Evolutionary conservation across 2,797 vertebrate species (phyloP).

Genomic region (Strix occidentalis): DNA sequence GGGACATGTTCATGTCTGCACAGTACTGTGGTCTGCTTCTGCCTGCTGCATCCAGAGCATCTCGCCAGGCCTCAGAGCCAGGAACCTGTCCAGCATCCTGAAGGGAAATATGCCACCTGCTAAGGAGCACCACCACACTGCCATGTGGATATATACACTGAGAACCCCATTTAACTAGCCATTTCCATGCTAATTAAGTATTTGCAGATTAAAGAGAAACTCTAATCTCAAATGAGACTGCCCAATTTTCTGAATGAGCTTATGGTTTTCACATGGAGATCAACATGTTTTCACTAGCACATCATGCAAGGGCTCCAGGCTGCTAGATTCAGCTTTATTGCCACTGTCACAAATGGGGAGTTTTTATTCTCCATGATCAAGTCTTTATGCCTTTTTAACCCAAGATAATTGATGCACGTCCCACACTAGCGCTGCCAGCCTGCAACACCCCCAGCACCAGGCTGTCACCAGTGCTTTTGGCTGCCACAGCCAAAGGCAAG

Average conservation of each 20-base stretch:
- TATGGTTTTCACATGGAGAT: conserved; percentile 4
- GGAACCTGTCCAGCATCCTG: not conserved
- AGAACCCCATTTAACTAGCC: not conserved
- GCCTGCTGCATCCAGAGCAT: not conserved
- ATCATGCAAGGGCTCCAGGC: not conserved
- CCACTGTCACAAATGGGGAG: not conserved
- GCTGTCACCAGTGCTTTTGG: not conserved
- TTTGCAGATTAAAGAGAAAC: conserved; percentile 27
- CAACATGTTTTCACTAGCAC: not conserved
- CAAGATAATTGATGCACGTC: not conserved
- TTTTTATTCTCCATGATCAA: not conserved
- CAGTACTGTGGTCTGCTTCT: not conserved
- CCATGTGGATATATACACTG: accelerated
- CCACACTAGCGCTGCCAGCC: not conserved
- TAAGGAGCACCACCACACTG: not conserved
- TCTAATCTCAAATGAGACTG: conserved; percentile 31
- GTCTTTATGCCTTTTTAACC: not conserved
- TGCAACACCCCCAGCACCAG: not conserved
- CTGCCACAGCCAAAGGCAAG: not conserved
- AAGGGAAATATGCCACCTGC: not conserved
- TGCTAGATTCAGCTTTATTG: not conserved
- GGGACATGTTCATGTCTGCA: not conserved
- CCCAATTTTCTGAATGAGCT: conserved; percentile 34
- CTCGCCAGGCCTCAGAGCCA: not conserved
- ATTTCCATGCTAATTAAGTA: conserved; percentile 32